phyloP scores from a whole-genome alignment of 2,888 invertebrate genomes.

The Drosophila neutralis region DNA sequence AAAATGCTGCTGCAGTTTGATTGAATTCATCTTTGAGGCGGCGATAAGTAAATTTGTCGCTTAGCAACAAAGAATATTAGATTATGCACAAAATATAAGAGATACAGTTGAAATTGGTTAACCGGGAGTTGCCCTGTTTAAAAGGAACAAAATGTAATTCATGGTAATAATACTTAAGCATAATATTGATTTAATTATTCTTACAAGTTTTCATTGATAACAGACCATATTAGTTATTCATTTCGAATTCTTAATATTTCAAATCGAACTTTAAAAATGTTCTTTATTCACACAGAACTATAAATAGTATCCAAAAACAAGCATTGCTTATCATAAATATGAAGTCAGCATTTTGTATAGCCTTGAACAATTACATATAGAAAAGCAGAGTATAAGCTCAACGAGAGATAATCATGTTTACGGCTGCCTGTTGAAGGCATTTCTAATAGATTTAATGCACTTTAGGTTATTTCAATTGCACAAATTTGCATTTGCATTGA shows the following conservation, averaged over 20 bases:
- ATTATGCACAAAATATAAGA: constrained; percentile 28
- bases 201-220: neutral
- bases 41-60: constrained; percentile 55
- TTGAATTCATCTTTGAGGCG: constrained; percentile 37
- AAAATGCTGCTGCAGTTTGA: constrained; percentile 32
- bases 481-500: constrained; percentile 46
- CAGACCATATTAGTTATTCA: neutral
- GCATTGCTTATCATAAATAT: neutral
- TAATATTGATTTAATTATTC: neutral
- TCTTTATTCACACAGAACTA: neutral
- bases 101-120: neutral
- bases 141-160: neutral
- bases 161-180: neutral
- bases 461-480: constrained; percentile 36
- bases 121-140: neutral
- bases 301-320: neutral
- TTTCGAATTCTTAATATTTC: neutral
- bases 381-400: neutral
- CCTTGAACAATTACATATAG: neutral
- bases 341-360: neutral
- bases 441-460: constrained; percentile 51
- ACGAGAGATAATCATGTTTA: constrained; percentile 43
- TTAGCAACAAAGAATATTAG: constrained; percentile 29
- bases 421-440: constrained; percentile 16
- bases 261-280: neutral